Conservation (phyloP, 2,888 invertebrate genomes). For the Steinernema carpocapsae region DNA sequence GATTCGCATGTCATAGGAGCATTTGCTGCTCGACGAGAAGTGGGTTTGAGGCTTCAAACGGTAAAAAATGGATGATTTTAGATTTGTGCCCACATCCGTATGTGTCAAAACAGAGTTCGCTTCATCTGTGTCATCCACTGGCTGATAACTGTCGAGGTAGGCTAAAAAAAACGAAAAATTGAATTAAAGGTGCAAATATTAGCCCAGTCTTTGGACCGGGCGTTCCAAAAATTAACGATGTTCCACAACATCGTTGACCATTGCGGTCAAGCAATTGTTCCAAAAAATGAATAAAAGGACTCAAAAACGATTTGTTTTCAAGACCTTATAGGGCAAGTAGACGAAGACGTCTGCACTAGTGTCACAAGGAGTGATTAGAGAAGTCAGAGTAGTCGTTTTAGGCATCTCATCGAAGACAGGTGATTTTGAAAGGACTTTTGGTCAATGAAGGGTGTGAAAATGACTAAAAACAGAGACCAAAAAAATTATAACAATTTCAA, state of each 20-base stretch:
- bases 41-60: not conserved
- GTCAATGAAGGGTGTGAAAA: too few relatives aligned
- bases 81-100: constrained; percentile 9
- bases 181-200: too few relatives aligned
- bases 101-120: not conserved
- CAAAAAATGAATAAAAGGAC: not conserved
- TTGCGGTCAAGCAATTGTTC: constrained; percentile 25
- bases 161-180: too few relatives aligned
- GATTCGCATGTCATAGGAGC: not conserved
- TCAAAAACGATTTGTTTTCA: not conserved
- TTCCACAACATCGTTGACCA: not conserved
- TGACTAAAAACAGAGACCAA: too few relatives aligned
- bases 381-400: too few relatives aligned
- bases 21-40: constrained; percentile 8
- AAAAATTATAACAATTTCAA: too few relatives aligned
- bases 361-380: too few relatives aligned
- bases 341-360: too few relatives aligned
- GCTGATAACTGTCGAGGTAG: constrained; percentile 3
- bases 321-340: too few relatives aligned
- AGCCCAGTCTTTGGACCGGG: constrained; percentile 5
- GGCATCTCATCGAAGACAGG: too few relatives aligned
- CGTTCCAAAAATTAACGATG: not conserved
- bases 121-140: constrained; percentile 5
- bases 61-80: not conserved
- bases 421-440: too few relatives aligned